Conservation (phyloP, 2,113 vertebrate species). For the Pteruthius melanotis region DNA sequence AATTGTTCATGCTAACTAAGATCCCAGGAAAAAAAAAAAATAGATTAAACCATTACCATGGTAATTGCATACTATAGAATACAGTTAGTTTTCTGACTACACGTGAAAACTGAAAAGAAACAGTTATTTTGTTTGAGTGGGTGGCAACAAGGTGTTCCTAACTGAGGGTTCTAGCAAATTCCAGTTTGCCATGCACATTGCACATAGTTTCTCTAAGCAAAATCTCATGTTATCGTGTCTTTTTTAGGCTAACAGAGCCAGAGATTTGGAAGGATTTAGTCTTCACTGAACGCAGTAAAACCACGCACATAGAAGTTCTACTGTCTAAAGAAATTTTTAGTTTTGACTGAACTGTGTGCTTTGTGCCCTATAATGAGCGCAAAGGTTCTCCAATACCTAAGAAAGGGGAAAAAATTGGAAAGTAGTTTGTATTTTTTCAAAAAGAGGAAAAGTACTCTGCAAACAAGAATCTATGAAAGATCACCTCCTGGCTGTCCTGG, state of each 20-base stretch:
- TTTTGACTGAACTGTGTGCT: not conserved
- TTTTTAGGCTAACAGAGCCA: not conserved
- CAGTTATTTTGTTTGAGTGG: not conserved
- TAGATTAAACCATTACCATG: not conserved
- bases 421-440: not conserved
- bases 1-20: not conserved
- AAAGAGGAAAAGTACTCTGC: not conserved
- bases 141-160: not conserved
- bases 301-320: not conserved
- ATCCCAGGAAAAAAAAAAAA: not conserved
- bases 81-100: not conserved
- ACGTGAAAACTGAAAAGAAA: not conserved
- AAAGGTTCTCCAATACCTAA: rapidly evolving
- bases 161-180: not conserved
- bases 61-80: not conserved
- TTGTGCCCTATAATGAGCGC: not conserved
- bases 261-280: not conserved
- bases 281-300: not conserved
- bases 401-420: not conserved
- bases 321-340: not conserved
- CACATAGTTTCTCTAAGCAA: not conserved
- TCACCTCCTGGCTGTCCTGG: not conserved
- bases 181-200: not conserved
- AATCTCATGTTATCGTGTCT: not conserved
- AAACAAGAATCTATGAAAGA: not conserved